A percentile compares a stretch with the other conserved stretches of the same genome.
Evolutionary conservation across 1,140 invertebrate genomes (phyloP).

Genomic region (Bombus consobrinus): DNA sequence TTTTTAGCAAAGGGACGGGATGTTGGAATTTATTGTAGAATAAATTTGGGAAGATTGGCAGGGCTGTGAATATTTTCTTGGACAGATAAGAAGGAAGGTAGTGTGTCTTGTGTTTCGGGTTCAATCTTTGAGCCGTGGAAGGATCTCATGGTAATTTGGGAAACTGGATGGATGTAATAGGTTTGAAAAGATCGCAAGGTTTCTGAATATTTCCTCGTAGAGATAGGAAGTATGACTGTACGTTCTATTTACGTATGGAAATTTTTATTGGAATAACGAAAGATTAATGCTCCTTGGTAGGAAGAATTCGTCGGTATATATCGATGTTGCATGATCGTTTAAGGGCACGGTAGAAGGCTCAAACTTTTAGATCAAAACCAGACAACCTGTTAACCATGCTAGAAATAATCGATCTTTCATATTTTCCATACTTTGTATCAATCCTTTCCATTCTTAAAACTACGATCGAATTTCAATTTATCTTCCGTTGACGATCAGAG

Average conservation of each 20-base stretch:
- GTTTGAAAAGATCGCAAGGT: too few species aligned
- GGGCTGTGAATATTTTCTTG: not conserved
- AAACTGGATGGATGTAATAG: too few species aligned
- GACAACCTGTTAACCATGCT: not conserved
- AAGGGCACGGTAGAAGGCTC: not conserved
- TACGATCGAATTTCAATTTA: not conserved
- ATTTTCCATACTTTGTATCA: not conserved
- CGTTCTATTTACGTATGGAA: not conserved
- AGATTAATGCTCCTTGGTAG: not conserved
- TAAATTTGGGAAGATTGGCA: not conserved
- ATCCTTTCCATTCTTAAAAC: not conserved
- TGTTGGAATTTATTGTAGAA: not conserved
- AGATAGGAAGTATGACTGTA: too few species aligned
- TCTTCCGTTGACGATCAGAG: not conserved
- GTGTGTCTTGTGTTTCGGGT: too few species aligned
- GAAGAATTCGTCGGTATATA: not conserved
- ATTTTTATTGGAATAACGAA: not conserved
- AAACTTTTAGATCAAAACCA: not conserved
- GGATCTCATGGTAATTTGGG: too few species aligned
- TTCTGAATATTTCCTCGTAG: too few species aligned
- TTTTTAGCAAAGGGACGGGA: too few species aligned
- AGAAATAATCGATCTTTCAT: not conserved
- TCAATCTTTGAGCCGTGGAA: too few species aligned
- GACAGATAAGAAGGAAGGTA: too few species aligned
- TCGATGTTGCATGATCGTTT: not conserved